Evolutionary conservation across 1,140 invertebrate species (phyloP), one percentile per base, ranked within the genome.

Genomic region (Aleiodes sp.): DNA sequence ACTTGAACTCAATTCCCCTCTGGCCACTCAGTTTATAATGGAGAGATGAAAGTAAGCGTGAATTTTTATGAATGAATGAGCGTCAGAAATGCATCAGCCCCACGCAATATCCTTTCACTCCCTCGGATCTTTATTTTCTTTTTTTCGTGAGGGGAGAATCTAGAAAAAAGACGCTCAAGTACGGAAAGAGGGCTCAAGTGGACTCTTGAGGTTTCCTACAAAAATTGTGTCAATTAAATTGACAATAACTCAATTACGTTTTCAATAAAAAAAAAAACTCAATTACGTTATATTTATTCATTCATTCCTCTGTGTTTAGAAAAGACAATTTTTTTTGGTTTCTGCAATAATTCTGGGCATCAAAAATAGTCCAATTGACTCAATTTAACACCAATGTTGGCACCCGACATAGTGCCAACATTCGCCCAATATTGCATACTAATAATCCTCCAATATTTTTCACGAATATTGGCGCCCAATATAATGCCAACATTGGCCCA

Each of bases 11-110:
- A 12, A 24, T 24, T 16, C 46, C 26, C 46, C 46, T 52, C n/a
- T n/a, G n/a, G n/a, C n/a, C 46, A 52, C 46, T 52, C 21, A 52
- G 21, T 52, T 52, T 21, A 52, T 52, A 52, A 52, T 52, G 46
- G 46, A 52, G 46, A 52, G 46, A 21, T 52, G 46, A 24, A 52
- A 52, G 46, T 52, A 73, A 73, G 74, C 74, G 72, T 76, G 74
- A 76, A 76, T 76, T 77, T 77, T 77, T 77, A 77, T 77, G 76
- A 77, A 77, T 77, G 76, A 77, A 74, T 70, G 76, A 52, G 21
- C 46, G 46, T 52, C 46, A 52, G 19, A 52, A 52, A 52, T 52
- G 46, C 19, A 52, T 52, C 46, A 52, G 26, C 46, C 46, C 46
- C 46, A 1, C 46, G 7, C 19, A 52, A 52, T 52, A 52, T 52